phyloP scores from a whole-genome alignment of 2,797 vertebrate genomes.

The Margarornis squamiger region DNA sequence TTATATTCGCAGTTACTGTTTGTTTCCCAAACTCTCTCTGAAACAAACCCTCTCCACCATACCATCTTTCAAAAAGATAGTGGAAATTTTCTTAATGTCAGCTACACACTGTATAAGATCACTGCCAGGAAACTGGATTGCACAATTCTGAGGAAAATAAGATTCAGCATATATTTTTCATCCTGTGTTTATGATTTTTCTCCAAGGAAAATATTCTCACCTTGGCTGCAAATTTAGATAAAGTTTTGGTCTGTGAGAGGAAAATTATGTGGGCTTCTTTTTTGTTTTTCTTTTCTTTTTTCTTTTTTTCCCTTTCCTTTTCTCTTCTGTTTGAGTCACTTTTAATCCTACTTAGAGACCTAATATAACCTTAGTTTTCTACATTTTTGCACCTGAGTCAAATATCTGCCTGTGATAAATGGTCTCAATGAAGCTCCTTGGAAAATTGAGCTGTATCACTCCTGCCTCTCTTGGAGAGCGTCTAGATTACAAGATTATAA shows the following conservation, averaged over 20 bases:
- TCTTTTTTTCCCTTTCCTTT: neutral
- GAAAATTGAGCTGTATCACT: neutral
- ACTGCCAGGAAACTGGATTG: neutral
- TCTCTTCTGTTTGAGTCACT: neutral
- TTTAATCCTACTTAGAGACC: neutral
- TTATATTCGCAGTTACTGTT: neutral
- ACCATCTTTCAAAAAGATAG: neutral
- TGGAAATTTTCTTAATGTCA: neutral
- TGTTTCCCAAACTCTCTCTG: neutral
- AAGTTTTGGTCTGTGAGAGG: neutral
- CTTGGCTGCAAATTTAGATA: neutral
- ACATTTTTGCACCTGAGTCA: neutral
- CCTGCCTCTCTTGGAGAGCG: neutral
- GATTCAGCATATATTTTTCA: neutral
- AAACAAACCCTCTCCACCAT: neutral
- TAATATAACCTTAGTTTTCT: neutral
- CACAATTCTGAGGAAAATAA: neutral
- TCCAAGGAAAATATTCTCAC: slow-evolving; percentile 15
- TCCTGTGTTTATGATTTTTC: neutral
- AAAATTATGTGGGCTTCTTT: neutral
- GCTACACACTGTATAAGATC: neutral
- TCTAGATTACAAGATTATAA: neutral
- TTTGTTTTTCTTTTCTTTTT: too few relatives aligned
- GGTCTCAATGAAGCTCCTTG: neutral
- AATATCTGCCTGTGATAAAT: slow-evolving; percentile 1